Percentiles rank a stretch among this genome's conserved stretches.
Conservation (phyloP, 2,888 invertebrate species). For the Linnaemya tessellans region DNA sequence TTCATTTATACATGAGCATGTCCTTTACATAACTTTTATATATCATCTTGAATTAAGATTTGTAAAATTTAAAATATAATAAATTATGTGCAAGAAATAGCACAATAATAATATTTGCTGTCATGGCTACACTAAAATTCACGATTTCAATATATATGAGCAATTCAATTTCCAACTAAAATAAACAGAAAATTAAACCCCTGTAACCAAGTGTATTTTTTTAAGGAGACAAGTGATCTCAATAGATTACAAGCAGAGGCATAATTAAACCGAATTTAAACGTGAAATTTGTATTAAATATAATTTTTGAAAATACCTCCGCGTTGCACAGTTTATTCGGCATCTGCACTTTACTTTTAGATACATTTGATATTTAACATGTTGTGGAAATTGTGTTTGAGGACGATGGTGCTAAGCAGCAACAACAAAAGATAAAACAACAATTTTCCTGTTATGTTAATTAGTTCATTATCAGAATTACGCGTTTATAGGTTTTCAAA, state of each 20-base stretch:
- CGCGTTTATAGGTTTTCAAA: constrained; percentile 65
- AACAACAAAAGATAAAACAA: constrained; percentile 10
- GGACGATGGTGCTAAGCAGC: constrained; percentile 7
- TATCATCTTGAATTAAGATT: no score
- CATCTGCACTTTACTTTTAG: background rate
- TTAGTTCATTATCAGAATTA: constrained; percentile 67
- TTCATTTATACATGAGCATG: no score
- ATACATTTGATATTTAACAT: constrained; percentile 20
- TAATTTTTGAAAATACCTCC: constrained; percentile 1
- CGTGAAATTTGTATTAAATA: constrained; percentile 9
- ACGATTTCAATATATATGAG: no score
- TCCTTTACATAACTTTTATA: no score
- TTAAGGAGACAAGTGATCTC: background rate
- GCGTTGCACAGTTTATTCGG: background rate
- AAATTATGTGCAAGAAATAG: no score
- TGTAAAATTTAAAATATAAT: no score
- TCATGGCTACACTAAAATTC: no score
- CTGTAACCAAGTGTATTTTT: no score
- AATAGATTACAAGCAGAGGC: background rate
- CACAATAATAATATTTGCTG: no score
- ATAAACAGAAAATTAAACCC: no score
- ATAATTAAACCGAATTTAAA: background rate
- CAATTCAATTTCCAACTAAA: no score
- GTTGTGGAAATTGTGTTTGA: constrained; percentile 14
- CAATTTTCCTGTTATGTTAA: constrained; percentile 61